Evolutionary conservation across 2,888 invertebrate species (phyloP).

Genomic region (Spisula solida): DNA sequence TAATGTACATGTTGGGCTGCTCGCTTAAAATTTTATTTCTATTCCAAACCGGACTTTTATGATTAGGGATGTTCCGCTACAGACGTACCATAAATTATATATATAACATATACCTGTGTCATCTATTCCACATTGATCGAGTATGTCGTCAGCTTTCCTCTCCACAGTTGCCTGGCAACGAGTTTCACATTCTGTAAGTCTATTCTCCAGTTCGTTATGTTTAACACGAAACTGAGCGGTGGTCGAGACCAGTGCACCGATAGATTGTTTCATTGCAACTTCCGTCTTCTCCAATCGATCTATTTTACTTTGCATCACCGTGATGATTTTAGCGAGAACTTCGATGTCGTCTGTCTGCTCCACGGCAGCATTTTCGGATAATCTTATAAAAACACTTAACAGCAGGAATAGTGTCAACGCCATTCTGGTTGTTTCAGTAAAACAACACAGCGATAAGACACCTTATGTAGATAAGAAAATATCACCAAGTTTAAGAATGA

Average conservation of each 20-base stretch:
- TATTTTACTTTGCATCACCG: slow-evolving; percentile 26
- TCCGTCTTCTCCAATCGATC: slow-evolving; percentile 24
- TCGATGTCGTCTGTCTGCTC: background rate
- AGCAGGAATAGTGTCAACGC: background rate
- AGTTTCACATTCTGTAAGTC: background rate
- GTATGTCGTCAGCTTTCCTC: background rate
- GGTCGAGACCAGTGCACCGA: slow-evolving; percentile 27
- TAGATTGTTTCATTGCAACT: slow-evolving; percentile 18
- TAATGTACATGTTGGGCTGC: no score
- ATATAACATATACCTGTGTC: background rate
- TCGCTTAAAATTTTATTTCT: no score
- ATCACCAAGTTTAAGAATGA: no score
- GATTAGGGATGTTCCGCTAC: no score
- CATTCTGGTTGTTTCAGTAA: background rate
- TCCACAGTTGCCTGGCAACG: background rate
- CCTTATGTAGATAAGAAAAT: background rate
- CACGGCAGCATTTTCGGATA: background rate
- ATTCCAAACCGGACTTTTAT: no score
- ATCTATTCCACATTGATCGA: background rate
- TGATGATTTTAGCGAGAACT: slow-evolving; percentile 19
- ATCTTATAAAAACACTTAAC: background rate
- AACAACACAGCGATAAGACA: background rate
- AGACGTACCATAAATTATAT: no score
- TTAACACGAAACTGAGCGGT: slow-evolving; percentile 37
- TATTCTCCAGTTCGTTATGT: background rate